These are phyloP conservation scores for Proisotoma minuta DNA, from an alignment of 2,888 invertebrate species.

Conservation along the genomic window DNA sequence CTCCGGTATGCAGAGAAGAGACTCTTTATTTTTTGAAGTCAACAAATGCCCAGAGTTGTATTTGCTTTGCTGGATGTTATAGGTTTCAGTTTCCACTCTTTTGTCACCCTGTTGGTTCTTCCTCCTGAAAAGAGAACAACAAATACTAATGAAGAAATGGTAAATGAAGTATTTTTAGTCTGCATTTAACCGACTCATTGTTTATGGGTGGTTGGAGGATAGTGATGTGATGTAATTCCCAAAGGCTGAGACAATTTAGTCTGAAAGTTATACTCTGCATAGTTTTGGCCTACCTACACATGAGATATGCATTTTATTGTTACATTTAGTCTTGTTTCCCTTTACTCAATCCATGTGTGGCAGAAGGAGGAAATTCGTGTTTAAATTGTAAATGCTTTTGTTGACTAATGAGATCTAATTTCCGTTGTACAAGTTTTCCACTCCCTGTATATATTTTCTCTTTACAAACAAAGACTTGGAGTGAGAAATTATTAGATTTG, in stretches of 20 bases:
- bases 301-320: no score
- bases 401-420: constrained; percentile 12
- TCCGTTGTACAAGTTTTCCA: neutral
- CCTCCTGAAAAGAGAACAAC: constrained; percentile 10
- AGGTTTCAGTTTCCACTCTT: constrained; percentile 1
- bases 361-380: no score
- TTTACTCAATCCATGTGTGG: no score
- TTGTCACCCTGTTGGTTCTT: constrained; percentile 16
- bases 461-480: neutral
- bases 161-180: constrained; percentile 30
- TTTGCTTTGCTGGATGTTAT: constrained; percentile 3
- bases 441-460: neutral
- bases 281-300: no score
- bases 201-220: constrained; percentile 10
- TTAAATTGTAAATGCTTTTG: neutral
- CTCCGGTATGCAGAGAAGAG: neutral
- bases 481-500: neutral
- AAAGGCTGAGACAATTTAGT: no score
- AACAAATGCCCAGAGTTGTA: neutral
- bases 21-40: neutral
- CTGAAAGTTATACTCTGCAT: no score
- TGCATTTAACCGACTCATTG: constrained; percentile 21
- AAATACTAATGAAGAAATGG: constrained; percentile 25
- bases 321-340: no score
- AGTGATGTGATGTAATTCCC: neutral